phyloP scores from a whole-genome alignment of 2,888 invertebrate genomes.

The Drosophila suboccidentalis region DNA sequence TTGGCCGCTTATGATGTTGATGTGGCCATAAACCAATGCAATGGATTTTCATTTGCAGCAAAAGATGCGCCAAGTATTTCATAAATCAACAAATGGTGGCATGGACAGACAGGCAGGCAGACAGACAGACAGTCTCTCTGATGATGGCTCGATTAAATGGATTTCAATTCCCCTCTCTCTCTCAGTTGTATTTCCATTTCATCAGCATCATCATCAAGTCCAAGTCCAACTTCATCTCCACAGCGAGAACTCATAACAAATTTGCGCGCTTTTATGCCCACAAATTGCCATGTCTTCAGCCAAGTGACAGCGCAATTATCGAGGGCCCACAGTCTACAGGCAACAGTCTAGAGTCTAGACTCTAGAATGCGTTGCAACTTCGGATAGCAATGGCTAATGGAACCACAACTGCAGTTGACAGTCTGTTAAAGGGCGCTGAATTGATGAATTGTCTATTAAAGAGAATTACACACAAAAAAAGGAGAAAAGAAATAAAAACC shows the following conservation, averaged over 20 bases:
- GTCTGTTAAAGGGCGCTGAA: conserved; percentile 67
- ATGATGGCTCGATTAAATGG: conserved; percentile 81
- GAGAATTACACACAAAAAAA: not conserved
- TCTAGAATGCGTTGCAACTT: conserved; percentile 25
- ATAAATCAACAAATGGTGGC: conserved; percentile 75
- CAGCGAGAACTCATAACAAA: conserved; percentile 71
- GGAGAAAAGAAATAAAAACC: not conserved
- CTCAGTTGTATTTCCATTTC: conserved; percentile 73
- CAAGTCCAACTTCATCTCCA: conserved; percentile 6
- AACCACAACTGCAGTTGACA: conserved; percentile 70
- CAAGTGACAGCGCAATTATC: conserved; percentile 81
- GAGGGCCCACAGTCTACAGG: conserved; percentile 47
- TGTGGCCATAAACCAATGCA: conserved; percentile 33
- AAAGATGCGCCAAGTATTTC: conserved; percentile 68
- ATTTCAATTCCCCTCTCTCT: conserved; percentile 57
- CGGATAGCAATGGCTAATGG: conserved; percentile 42
- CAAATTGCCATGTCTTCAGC: conserved; percentile 80
- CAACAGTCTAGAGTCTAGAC: conserved; percentile 9
- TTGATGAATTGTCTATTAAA: conserved; percentile 77
- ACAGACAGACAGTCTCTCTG: conserved; percentile 46
- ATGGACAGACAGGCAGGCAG: conserved; percentile 6
- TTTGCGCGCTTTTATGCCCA: conserved; percentile 81
- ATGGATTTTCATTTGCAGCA: conserved; percentile 72
- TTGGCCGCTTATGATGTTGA: conserved; percentile 42
- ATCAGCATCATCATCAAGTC: conserved; percentile 59